These are phyloP conservation scores for Eupeodes latifasciatus DNA, from an alignment of 2,888 invertebrate species.

Conservation along the genomic window DNA sequence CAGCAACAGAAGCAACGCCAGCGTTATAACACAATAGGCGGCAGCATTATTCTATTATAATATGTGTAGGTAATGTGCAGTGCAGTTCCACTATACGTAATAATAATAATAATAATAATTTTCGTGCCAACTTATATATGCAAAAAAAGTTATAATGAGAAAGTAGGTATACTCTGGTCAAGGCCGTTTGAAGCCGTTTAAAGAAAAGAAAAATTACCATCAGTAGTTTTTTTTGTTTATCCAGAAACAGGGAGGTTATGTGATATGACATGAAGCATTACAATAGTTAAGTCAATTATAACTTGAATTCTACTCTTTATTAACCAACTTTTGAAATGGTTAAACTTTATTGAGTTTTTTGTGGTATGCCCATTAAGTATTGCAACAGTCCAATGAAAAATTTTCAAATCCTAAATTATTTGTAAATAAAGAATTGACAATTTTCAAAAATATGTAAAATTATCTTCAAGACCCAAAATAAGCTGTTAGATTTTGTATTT, in stretches of 20 bases:
- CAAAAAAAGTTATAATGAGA: constrained; percentile 48
- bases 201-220: constrained; percentile 21
- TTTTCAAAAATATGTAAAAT: no score
- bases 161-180: constrained; percentile 55
- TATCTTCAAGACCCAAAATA: no score
- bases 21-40: constrained; percentile 32
- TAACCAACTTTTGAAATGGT: no score
- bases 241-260: background rate
- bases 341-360: no score
- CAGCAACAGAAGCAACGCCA: background rate
- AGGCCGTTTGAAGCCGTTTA: constrained; percentile 51
- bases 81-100: background rate
- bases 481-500: no score
- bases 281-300: no score
- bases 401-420: no score
- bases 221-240: constrained; percentile 14
- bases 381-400: no score
- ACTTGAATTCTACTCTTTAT: no score
- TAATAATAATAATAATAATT: constrained; percentile 12
- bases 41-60: constrained; percentile 30
- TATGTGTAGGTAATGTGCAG: no score
- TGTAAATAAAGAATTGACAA: no score
- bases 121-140: constrained; percentile 51
- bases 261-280: background rate
- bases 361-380: no score